Evolutionary conservation across 2,113 vertebrate genomes (phyloP).

Genomic region (Diphyllodes magnificus): DNA sequence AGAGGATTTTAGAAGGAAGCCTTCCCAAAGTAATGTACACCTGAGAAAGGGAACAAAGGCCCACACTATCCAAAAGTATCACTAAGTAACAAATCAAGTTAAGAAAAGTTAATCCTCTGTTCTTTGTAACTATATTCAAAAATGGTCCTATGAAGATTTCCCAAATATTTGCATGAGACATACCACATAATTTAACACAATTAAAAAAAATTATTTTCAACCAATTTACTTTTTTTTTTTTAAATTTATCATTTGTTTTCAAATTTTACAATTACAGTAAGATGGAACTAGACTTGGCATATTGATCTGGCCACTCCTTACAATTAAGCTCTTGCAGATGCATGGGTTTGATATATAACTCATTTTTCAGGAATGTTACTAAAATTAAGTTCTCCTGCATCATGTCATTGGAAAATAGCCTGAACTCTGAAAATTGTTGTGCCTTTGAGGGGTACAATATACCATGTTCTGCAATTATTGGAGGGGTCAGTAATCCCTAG

Average conservation of each 20-base stretch:
- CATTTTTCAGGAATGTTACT: neutral
- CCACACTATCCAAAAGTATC: neutral
- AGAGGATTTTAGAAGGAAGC: neutral
- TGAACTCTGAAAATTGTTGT: neutral
- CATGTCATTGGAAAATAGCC: neutral
- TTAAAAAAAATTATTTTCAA: neutral
- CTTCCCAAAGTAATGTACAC: neutral
- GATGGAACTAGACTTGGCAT: neutral
- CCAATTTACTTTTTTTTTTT: neutral
- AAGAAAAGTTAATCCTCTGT: neutral
- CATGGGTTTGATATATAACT: neutral
- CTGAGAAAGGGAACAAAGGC: neutral
- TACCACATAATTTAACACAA: neutral
- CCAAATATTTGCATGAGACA: neutral
- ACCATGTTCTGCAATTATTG: neutral
- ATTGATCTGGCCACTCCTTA: neutral
- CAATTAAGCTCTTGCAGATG: neutral
- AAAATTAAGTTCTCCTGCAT: neutral
- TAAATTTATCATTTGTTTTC: neutral
- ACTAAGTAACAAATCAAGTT: neutral
- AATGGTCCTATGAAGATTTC: neutral
- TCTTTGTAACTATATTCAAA: neutral
- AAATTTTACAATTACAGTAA: neutral
- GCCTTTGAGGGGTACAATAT: neutral
- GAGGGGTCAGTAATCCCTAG: neutral